Conservation (phyloP, 2,113 vertebrate genomes). For the Nansenia antarctica region DNA sequence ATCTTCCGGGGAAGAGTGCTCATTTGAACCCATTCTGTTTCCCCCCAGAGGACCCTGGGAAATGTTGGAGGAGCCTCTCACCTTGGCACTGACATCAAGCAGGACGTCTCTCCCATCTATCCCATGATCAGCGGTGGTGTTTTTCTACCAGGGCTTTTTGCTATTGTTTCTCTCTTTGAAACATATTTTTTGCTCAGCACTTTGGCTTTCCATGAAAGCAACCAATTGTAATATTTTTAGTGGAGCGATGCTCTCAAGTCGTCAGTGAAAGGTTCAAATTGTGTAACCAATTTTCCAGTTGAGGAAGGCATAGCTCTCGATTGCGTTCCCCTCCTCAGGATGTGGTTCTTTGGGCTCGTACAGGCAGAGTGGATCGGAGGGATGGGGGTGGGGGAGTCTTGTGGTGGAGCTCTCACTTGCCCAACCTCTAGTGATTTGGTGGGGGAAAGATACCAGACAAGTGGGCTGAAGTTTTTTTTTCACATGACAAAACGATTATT, state of each 20-base stretch:
- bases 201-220: slow-evolving; percentile 76
- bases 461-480: slow-evolving; percentile 58
- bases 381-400: slow-evolving; percentile 56
- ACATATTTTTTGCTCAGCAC: slow-evolving; percentile 46
- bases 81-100: slow-evolving; percentile 71
- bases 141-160: slow-evolving; percentile 57
- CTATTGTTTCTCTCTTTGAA: slow-evolving; percentile 66
- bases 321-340: slow-evolving; percentile 74
- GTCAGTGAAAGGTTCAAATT: slow-evolving; percentile 81
- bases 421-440: slow-evolving; percentile 65
- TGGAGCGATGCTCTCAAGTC: slow-evolving; percentile 67
- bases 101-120: slow-evolving; percentile 59
- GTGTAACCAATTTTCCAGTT: slow-evolving; percentile 81
- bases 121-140: slow-evolving; percentile 65
- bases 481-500: slow-evolving; percentile 73
- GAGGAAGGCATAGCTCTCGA: slow-evolving; percentile 69
- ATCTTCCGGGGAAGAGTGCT: slow-evolving; percentile 31
- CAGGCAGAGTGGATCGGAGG: slow-evolving; percentile 67
- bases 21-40: slow-evolving; percentile 45
- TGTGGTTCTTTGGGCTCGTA: slow-evolving; percentile 77
- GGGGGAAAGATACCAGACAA: slow-evolving; percentile 73
- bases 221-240: slow-evolving; percentile 78
- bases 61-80: slow-evolving; percentile 61
- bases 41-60: slow-evolving; percentile 65
- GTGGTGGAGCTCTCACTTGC: slow-evolving; percentile 64